phyloP scores from a whole-genome alignment of 1,140 invertebrate genomes.

The Arctopsyche grandis region DNA sequence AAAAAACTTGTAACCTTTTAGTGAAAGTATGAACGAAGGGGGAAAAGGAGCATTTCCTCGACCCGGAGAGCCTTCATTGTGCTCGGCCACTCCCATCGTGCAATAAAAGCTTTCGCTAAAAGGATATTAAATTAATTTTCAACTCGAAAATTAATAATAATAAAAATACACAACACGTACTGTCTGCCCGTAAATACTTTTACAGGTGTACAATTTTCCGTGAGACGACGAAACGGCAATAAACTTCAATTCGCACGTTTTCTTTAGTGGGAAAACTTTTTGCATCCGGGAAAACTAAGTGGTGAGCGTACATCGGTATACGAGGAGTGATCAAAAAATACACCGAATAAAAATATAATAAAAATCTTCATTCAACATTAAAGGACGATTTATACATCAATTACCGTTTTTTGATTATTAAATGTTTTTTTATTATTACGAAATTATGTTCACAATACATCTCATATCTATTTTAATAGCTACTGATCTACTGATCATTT shows the following conservation, averaged over 20 bases:
- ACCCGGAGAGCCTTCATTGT: not conserved
- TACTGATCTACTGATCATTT: too few species aligned
- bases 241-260: slow-evolving; percentile 27
- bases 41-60: slow-evolving; percentile 6
- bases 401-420: too few species aligned
- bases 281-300: too few species aligned
- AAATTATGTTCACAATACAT: too few species aligned
- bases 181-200: not conserved
- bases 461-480: too few species aligned
- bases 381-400: too few species aligned
- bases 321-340: too few species aligned
- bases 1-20: slow-evolving; percentile 29
- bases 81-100: not conserved
- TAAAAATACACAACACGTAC: not conserved
- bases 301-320: too few species aligned
- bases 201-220: too few species aligned
- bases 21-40: slow-evolving; percentile 11
- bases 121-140: slow-evolving; percentile 1
- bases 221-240: not conserved
- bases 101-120: not conserved
- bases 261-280: not conserved
- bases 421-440: too few species aligned
- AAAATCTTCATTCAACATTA: too few species aligned
- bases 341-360: too few species aligned
- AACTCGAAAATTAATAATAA: not conserved